Evolutionary conservation across 1,140 invertebrate genomes (phyloP).

Genomic region (Brachionus asplanchnoidis): DNA sequence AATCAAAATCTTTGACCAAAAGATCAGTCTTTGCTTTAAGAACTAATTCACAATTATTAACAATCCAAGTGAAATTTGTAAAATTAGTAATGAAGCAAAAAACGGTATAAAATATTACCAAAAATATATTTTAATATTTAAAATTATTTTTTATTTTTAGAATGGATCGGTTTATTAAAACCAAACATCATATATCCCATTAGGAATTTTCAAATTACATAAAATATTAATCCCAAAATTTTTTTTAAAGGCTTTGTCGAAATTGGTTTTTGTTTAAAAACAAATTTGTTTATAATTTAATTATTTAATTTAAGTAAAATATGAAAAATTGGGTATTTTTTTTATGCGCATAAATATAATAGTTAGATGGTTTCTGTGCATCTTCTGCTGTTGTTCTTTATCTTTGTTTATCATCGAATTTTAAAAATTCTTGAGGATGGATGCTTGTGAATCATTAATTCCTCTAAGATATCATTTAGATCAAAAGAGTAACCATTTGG

Average conservation of each 20-base stretch:
- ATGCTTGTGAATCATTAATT: constrained; percentile 19
- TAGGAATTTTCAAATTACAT: neutral
- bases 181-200: neutral
- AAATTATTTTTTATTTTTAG: neutral
- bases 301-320: neutral
- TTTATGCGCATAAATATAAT: constrained; percentile 14
- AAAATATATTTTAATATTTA: neutral
- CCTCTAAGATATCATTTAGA: constrained; percentile 4
- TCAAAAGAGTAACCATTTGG: neutral
- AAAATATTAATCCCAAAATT: neutral
- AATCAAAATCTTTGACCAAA: neutral
- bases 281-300: neutral
- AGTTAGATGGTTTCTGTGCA: neutral
- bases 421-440: neutral
- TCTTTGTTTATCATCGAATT: neutral
- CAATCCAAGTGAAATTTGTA: neutral
- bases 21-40: neutral
- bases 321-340: neutral
- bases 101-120: neutral
- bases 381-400: neutral
- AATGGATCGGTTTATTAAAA: neutral
- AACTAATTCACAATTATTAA: neutral
- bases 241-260: neutral
- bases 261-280: neutral
- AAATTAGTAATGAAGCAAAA: neutral